Base-by-base conservation (phyloP, 2,113 vertebrate species). In the Maccullochella peelii region DNA sequence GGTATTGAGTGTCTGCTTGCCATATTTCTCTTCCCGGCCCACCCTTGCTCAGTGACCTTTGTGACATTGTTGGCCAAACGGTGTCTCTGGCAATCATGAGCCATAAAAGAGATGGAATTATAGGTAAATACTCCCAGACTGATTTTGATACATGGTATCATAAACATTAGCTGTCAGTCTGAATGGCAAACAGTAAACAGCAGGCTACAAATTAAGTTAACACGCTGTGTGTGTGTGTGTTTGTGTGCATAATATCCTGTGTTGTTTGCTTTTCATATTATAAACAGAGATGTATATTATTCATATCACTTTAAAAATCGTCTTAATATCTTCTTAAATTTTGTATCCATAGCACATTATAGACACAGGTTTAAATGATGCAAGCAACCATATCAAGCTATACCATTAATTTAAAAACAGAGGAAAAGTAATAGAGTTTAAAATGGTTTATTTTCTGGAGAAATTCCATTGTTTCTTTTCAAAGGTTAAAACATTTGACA, bases 31-130 rank as follows among this genome's bases (percentile, higher is more conserved):
- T 84, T 85, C 20, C 69, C 40, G 30, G 44, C 65, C 70, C 76
- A 30, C 77, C 62, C 86, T 83, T 75, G 70, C 84, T 90, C 70
- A 58, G 73, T 97, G 97, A 98, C 97, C 97, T 96, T 90, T 94
- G 84, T 97, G 97, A 97, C 97, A 97, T 95, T 95, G 95, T 96
- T 95, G 96, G 94, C 93, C 57, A 94, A 97, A 97, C 89, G 90
- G 78, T 95, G 96, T 96, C 95, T 90, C 91, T 91, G 88, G 92
- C 94, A 95, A 97, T 97, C 94, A 95, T 58, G 61, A 79, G 58
- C 65, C 71, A 90, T 89, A 89, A 92, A 92, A 78, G 79, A 83
- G 75, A 93, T 87, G 74, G 59, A 90, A 73, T 89, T 85, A 83
- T 77, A 42, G 75, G 44, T 52, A 65, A 68, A 73, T 86, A 84